These are phyloP conservation scores for Lucinisca nassula DNA, from an alignment of 2,888 invertebrate species.

Conservation along the genomic window DNA sequence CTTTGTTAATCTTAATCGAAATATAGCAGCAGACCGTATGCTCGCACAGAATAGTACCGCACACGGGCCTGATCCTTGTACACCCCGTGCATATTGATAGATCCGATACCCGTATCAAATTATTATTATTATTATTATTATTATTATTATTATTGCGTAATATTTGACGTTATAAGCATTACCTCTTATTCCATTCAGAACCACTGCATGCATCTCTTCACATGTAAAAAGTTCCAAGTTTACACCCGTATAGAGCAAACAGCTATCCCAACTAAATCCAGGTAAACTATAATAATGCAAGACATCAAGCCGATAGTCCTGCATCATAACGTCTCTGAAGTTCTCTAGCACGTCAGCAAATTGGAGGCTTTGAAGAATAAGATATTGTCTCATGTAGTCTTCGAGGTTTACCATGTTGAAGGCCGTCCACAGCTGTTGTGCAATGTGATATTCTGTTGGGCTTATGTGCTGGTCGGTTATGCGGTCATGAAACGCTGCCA, in stretches of 20 bases:
- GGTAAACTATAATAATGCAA: conserved; percentile 12
- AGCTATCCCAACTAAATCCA: conserved; percentile 20
- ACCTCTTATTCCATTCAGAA: conserved; percentile 21
- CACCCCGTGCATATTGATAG: too few relatives aligned
- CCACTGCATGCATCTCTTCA: conserved; percentile 12
- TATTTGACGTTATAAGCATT: too few relatives aligned
- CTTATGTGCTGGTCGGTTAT: neutral
- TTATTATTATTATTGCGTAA: too few relatives aligned
- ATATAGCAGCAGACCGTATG: too few relatives aligned
- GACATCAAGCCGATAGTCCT: conserved; percentile 4
- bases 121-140: too few relatives aligned
- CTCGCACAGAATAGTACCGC: too few relatives aligned
- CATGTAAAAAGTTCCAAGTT: conserved; percentile 13
- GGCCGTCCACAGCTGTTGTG: neutral
- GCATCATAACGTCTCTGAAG: conserved; percentile 2
- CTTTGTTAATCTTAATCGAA: too few relatives aligned
- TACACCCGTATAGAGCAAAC: neutral
- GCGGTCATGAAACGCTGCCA: conserved; percentile 5
- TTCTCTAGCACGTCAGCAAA: conserved; percentile 14
- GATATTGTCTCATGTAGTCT: neutral
- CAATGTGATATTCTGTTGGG: neutral
- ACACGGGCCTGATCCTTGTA: too few relatives aligned
- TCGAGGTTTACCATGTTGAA: neutral
- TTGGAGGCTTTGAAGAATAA: conserved; percentile 2
- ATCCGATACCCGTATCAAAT: too few relatives aligned